Evolutionary conservation across 37 sponge, comb jelly and placozoan species (phyloP).

Genomic region (Halichondria panicea): DNA sequence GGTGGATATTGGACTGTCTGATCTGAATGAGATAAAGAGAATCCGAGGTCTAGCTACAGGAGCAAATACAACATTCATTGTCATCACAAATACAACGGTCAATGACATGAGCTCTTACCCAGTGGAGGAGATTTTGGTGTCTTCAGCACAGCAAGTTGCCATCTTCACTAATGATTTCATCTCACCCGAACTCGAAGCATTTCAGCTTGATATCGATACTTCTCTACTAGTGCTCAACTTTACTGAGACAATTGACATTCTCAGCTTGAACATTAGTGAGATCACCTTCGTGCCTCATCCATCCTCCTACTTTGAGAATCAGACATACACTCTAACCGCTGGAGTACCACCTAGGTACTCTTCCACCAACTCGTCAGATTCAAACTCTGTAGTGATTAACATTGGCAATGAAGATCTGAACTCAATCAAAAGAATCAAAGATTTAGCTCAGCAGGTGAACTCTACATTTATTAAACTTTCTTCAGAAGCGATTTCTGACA

Average conservation of each 20-base stretch:
- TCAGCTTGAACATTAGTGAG: constrained; percentile 57
- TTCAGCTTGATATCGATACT: constrained; percentile 64
- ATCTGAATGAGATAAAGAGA: constrained; percentile 83
- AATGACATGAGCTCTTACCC: constrained; percentile 83
- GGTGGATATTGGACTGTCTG: constrained; percentile 62
- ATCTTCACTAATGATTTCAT: constrained; percentile 50
- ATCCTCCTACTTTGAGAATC: neutral
- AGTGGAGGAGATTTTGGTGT: constrained; percentile 34
- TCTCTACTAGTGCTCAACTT: constrained; percentile 65
- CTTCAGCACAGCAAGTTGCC: constrained; percentile 38
- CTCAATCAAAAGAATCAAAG: constrained; percentile 69
- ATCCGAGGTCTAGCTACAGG: constrained; percentile 68
- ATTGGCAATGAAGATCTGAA: constrained; percentile 77
- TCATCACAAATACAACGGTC: constrained; percentile 48
- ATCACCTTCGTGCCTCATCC: constrained; percentile 62
- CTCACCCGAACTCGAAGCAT: constrained; percentile 44
- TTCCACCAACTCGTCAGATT: constrained; percentile 43
- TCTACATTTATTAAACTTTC: constrained; percentile 62
- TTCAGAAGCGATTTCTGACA: constrained; percentile 56
- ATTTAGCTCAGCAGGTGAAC: constrained; percentile 54
- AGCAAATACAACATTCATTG: constrained; percentile 52
- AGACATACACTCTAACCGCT: constrained; percentile 46
- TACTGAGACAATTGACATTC: constrained; percentile 79
- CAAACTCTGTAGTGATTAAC: constrained; percentile 35
- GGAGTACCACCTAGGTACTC: constrained; percentile 41